A percentile compares a stretch with the other conserved stretches of the same genome.
Evolutionary conservation across 2,888 invertebrate species (phyloP).

Genomic region (Hemaris fuciformis): DNA sequence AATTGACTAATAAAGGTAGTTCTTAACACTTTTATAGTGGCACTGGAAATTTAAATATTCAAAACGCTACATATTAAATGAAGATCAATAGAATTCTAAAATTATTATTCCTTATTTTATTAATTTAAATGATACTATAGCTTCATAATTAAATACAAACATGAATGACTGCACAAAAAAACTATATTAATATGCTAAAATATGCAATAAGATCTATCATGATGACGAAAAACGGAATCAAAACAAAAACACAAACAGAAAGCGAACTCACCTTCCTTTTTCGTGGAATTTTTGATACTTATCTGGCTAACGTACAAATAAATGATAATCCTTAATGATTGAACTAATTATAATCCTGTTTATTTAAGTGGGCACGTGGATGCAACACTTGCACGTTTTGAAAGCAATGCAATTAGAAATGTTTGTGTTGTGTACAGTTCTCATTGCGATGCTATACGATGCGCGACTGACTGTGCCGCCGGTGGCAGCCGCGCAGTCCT

Average conservation of each 20-base stretch:
- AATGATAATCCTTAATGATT: slow-evolving; percentile 24
- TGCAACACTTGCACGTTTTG: slow-evolving; percentile 58
- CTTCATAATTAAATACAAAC: too few relatives aligned
- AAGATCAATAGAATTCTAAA: too few relatives aligned
- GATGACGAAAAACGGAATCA: slow-evolving; percentile 15
- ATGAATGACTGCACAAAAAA: too few relatives aligned
- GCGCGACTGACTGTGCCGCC: slow-evolving; percentile 47
- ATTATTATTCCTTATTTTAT: too few relatives aligned
- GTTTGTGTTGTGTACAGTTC: slow-evolving; percentile 49
- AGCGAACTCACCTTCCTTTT: slow-evolving; percentile 74
- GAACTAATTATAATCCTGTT: slow-evolving; percentile 17
- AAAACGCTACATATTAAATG: too few relatives aligned
- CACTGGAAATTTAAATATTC: not conserved
- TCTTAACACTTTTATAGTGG: not conserved
- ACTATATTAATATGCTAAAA: not conserved
- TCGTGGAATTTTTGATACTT: slow-evolving; percentile 70
- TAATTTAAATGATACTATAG: too few relatives aligned
- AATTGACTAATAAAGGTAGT: not conserved
- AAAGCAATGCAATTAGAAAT: slow-evolving; percentile 46
- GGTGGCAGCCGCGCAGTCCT: slow-evolving; percentile 13
- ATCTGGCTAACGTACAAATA: slow-evolving; percentile 40
- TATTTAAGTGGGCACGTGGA: slow-evolving; percentile 61
- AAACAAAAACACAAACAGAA: slow-evolving; percentile 17
- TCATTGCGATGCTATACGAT: slow-evolving; percentile 66
- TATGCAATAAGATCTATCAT: not conserved